These are phyloP conservation scores for Crotalus tigris DNA, from an alignment of 2,113 vertebrate genomes.

Conservation along the genomic window DNA sequence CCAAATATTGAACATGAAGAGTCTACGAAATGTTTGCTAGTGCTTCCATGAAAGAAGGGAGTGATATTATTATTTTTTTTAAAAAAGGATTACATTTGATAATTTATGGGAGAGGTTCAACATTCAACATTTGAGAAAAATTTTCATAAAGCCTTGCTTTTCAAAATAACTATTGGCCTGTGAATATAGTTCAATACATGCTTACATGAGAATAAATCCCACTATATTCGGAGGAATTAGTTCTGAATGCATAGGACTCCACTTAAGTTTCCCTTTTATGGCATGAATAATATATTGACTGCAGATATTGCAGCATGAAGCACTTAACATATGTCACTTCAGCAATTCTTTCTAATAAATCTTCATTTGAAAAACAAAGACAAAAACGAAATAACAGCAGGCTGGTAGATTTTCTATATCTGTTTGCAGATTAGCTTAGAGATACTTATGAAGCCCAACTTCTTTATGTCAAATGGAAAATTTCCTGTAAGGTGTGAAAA, in stretches of 20 bases:
- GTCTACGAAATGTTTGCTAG: not conserved
- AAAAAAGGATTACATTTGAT: not conserved
- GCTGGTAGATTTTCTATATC: not conserved
- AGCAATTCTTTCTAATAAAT: constrained; percentile 4
- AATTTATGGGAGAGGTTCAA: not conserved
- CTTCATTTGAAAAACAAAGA: constrained; percentile 10
- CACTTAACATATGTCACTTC: constrained; percentile 4
- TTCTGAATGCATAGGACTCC: not conserved
- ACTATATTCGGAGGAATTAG: not conserved
- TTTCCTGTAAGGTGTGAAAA: not conserved
- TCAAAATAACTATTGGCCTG: constrained; percentile 3
- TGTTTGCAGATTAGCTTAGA: not conserved
- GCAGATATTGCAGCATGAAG: not conserved
- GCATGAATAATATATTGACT: not conserved
- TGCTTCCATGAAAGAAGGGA: not conserved
- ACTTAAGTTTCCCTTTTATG: not conserved
- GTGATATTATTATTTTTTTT: not conserved
- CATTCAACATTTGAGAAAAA: not conserved
- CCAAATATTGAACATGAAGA: not conserved
- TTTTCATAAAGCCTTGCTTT: not conserved
- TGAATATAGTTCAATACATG: not conserved
- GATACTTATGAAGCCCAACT: not conserved
- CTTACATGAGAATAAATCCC: not conserved
- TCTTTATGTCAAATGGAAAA: not conserved
- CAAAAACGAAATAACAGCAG: constrained; percentile 23